Evolutionary conservation across 2,888 invertebrate genomes (phyloP).

Genomic region (Polietes domitor): DNA sequence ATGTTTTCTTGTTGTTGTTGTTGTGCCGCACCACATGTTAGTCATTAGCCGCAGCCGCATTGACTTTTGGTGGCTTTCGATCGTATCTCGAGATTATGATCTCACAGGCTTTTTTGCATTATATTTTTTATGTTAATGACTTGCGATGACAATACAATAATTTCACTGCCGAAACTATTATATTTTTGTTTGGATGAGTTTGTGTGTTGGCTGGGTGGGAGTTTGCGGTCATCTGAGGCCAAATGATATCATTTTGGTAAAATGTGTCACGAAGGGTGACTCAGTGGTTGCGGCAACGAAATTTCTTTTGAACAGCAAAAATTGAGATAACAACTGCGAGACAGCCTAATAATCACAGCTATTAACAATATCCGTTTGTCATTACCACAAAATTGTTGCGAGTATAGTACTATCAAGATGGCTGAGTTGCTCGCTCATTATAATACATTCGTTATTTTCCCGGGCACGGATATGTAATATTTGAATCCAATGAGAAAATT

Average conservation of each 20-base stretch:
- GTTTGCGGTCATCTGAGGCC: background rate
- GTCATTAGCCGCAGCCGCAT: slow-evolving; percentile 51
- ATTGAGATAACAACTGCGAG: no score
- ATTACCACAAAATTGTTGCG: no score
- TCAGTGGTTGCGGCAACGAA: background rate
- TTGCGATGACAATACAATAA: slow-evolving; percentile 51
- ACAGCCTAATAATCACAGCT: no score
- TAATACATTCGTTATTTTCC: no score
- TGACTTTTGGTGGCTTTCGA: slow-evolving; percentile 15
- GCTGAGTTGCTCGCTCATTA: no score
- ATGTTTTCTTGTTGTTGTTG: no score
- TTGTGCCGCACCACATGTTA: slow-evolving; percentile 59
- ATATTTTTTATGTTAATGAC: slow-evolving; percentile 56
- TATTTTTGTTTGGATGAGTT: background rate
- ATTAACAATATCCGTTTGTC: no score
- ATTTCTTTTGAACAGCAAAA: no score
- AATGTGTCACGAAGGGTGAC: background rate
- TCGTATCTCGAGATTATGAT: slow-evolving; percentile 44
- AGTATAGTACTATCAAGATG: no score
- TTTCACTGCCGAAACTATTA: background rate
- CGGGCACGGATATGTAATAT: no score
- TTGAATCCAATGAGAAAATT: no score
- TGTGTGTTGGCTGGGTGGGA: background rate
- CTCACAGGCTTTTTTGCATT: slow-evolving; percentile 38
- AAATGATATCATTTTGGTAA: slow-evolving; percentile 21